Evolutionary conservation across 2,113 vertebrate species (phyloP), one percentile per base, ranked within the genome.

Genomic region (Entelurus aequoreus): DNA sequence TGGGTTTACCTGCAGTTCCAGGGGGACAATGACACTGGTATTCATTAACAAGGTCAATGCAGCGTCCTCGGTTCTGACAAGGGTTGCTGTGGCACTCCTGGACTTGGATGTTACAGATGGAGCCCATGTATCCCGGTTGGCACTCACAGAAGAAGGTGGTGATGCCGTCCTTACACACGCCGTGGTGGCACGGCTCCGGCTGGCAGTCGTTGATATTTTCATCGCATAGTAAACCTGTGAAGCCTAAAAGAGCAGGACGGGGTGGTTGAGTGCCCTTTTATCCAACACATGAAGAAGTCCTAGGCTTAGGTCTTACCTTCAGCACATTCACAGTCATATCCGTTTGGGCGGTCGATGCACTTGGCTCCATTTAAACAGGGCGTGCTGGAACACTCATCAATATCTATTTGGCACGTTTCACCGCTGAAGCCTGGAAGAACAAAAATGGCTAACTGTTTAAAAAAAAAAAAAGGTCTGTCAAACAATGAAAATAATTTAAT

Each of bases 321-420:
- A 53, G 95, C 93, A 12, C 95, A 98, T 82, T 94, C 93, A 80
- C 95, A 98, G 38, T 98, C 95, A 0, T 96, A 98, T 72, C 93
- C 92, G 0, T 96, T 95, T 3, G 94, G 95, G 59, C 94, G 90
- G 68, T 98, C 95, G 0, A 94, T 91, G 5, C 95, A 98, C 66
- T 96, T 98, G 73, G 95, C 95, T 36, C 95, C 95, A 0, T 98
- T 98, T 46, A 93, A 92, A 71, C 95, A 98, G 0, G 95, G 95
- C 0, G 95, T 98, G 72, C 95, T 98, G 63, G 94, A 94, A 63
- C 95, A 98, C 74, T 98, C 95, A 0, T 98, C 95, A 5, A 94
- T 94, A 79, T 98, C 94, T 14, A 95, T 92, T 83, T 97, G 94
- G 74, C 95, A 98, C 77, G 90, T 94, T 0, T 93, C 93, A 19